Conservation (phyloP, 2,888 invertebrate genomes). For the Sesia apiformis region DNA sequence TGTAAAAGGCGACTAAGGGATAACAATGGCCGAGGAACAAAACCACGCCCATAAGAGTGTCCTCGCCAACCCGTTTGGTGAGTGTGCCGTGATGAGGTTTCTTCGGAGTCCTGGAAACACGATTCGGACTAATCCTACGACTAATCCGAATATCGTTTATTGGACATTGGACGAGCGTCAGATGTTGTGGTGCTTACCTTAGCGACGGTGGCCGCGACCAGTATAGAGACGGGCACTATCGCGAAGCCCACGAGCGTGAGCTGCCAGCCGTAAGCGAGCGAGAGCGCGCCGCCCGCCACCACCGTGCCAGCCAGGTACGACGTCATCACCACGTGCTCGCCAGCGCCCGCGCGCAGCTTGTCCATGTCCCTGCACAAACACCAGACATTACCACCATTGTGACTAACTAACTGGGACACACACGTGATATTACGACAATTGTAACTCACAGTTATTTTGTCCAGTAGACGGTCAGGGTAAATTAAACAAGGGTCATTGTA, state of each 20-base stretch:
- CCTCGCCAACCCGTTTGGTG: too few species aligned
- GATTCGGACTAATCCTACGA: neutral
- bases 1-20: too few species aligned
- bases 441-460: too few species aligned
- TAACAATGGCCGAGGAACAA: too few species aligned
- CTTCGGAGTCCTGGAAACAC: neutral
- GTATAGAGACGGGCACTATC: slow-evolving; percentile 83
- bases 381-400: too few species aligned
- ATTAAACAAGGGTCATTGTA: too few species aligned
- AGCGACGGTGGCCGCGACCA: slow-evolving; percentile 80
- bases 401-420: too few species aligned
- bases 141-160: neutral
- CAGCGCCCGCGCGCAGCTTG: slow-evolving; percentile 85
- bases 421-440: too few species aligned
- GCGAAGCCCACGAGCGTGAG: slow-evolving; percentile 84
- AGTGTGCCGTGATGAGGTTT: too few species aligned
- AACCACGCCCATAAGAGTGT: too few species aligned
- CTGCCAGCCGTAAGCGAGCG: slow-evolving; percentile 87
- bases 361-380: slow-evolving; percentile 76
- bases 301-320: slow-evolving; percentile 81
- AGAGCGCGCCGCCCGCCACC: slow-evolving; percentile 77
- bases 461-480: too few species aligned
- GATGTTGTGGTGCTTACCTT: slow-evolving; percentile 62
- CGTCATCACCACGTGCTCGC: slow-evolving; percentile 85
- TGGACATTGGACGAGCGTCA: neutral